Evolutionary conservation across 2,888 invertebrate species (phyloP).

Genomic region (Eugnorisma glareosa): DNA sequence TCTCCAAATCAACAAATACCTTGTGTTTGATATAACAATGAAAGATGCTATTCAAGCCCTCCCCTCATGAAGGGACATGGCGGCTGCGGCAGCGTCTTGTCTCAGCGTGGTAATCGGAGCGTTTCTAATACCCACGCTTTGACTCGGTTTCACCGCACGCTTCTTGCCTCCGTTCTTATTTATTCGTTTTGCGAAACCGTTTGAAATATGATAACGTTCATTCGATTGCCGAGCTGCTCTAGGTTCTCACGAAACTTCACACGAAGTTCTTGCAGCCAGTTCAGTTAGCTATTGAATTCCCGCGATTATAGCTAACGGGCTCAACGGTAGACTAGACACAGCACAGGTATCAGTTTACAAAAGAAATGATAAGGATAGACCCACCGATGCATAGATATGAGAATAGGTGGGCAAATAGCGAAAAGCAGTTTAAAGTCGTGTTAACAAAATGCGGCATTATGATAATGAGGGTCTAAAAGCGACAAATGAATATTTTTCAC

Average conservation of each 20-base stretch:
- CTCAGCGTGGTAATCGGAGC: conserved; percentile 89
- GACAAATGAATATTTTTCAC: conserved; percentile 89
- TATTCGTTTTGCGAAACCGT: conserved; percentile 90
- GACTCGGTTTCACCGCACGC: conserved; percentile 90
- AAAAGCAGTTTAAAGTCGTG: conserved; percentile 58
- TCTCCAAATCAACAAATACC: conserved; percentile 16
- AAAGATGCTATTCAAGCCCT: conserved; percentile 10
- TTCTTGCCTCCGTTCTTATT: conserved; percentile 89
- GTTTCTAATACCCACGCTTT: conserved; percentile 90
- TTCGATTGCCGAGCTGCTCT: conserved; percentile 82
- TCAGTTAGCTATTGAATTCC: conserved; percentile 87
- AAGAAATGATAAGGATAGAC: conserved; percentile 67
- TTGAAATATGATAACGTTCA: conserved; percentile 90
- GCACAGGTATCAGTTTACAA: conserved; percentile 78
- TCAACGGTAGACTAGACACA: conserved; percentile 63
- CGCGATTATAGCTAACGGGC: conserved; percentile 78
- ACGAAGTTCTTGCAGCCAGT: conserved; percentile 83
- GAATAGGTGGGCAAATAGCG: conserved; percentile 50
- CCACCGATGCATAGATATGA: conserved; percentile 12
- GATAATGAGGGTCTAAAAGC: conserved; percentile 80
- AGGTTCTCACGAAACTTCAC: conserved; percentile 88
- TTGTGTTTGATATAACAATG: conserved; percentile 3
- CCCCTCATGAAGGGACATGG: conserved; percentile 48
- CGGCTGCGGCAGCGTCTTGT: conserved; percentile 72
- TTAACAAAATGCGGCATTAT: conserved; percentile 75